Conservation (phyloP, 64 coral and sea anemone genomes). For the Stichodactyla helianthus region DNA sequence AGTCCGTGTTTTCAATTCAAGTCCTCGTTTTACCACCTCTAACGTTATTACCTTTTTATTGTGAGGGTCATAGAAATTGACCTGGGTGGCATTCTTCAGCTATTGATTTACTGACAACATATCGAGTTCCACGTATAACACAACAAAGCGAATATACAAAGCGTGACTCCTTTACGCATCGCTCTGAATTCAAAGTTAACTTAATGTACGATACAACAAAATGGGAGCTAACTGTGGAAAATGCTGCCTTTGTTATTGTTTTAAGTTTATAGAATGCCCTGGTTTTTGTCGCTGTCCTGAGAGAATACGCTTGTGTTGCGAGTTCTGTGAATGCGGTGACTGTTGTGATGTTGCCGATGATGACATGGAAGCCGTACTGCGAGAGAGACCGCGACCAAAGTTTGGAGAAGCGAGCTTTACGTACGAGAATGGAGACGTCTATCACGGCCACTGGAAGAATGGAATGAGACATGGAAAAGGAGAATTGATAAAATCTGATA, state of each 20-base stretch:
- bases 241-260: constrained; percentile 51
- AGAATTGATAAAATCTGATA: constrained; percentile 38
- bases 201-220: not conserved
- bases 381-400: constrained; percentile 1
- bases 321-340: constrained; percentile 43
- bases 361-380: not conserved
- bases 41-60: not conserved
- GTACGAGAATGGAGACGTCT: constrained; percentile 29
- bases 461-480: constrained; percentile 46
- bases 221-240: constrained; percentile 46
- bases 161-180: not conserved
- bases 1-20: too few species aligned
- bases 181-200: not conserved
- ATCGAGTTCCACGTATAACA: not conserved
- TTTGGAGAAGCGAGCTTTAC: constrained; percentile 23
- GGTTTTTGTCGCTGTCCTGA: constrained; percentile 7
- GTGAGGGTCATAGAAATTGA: not conserved
- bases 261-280: constrained; percentile 30
- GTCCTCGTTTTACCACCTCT: too few species aligned
- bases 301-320: not conserved
- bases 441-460: constrained; percentile 22
- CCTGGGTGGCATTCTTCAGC: not conserved
- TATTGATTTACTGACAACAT: not conserved
- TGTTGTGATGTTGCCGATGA: constrained; percentile 42
- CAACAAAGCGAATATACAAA: not conserved